These are phyloP conservation scores for Hyles vespertilio DNA, from an alignment of 1,140 invertebrate species.

Conservation along the genomic window DNA sequence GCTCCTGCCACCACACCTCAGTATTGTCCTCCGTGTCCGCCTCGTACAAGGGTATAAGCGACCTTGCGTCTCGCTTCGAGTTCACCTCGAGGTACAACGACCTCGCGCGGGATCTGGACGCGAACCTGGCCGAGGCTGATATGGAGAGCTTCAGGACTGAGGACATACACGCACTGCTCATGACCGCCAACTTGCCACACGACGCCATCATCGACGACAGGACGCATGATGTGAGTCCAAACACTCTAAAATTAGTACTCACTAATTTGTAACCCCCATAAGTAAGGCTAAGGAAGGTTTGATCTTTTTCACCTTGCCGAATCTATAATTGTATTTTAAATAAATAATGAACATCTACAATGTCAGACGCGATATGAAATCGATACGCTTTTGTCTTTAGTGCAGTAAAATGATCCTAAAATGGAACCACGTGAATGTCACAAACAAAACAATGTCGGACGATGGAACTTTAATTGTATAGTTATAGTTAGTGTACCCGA, in stretches of 20 bases:
- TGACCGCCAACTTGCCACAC: constrained; percentile 83
- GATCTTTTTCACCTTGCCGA: too few species aligned
- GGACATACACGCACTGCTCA: constrained; percentile 90
- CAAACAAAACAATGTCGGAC: too few species aligned
- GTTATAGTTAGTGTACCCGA: too few species aligned
- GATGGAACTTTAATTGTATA: too few species aligned
- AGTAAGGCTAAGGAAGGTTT: too few species aligned
- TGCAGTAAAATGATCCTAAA: neutral
- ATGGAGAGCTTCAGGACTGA: constrained; percentile 95
- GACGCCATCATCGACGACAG: constrained; percentile 63
- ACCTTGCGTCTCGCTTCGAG: constrained; percentile 77
- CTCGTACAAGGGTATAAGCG: constrained; percentile 84
- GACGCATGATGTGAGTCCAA: constrained; percentile 62
- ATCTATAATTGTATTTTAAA: too few species aligned
- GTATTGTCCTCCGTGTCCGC: constrained; percentile 87
- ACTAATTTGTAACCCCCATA: too few species aligned
- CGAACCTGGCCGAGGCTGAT: constrained; percentile 94
- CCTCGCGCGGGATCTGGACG: constrained; percentile 90
- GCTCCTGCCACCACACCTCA: constrained; percentile 85
- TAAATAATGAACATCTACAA: too few species aligned
- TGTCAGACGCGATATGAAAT: neutral
- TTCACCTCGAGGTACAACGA: constrained; percentile 86
- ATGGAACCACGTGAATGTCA: too few species aligned
- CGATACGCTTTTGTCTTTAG: neutral
- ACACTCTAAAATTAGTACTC: too few species aligned